Evolutionary conservation across 2,888 invertebrate species (phyloP).

Genomic region (Myathropa florea): DNA sequence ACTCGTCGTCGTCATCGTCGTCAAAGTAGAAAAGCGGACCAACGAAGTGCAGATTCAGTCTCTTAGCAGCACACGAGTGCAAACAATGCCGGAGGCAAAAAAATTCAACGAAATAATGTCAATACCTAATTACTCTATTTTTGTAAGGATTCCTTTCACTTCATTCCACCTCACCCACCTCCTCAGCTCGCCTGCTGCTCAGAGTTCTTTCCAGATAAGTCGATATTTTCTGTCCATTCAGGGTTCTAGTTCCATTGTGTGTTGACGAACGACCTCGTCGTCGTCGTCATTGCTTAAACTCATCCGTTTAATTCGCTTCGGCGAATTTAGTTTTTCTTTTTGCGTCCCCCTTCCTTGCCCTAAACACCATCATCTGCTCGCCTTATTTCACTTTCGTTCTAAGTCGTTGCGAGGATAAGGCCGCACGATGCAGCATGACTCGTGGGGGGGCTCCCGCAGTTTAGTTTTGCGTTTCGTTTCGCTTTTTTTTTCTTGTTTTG

Average conservation of each 20-base stretch:
- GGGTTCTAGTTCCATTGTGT: constrained; percentile 28
- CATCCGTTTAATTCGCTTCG: constrained; percentile 59
- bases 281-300: constrained; percentile 22
- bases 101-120: constrained; percentile 50
- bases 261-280: constrained; percentile 19
- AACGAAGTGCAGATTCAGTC: constrained; percentile 15
- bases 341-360: not conserved
- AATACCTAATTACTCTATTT: constrained; percentile 70
- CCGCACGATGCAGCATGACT: not conserved
- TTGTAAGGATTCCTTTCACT: constrained; percentile 63
- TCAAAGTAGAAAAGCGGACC: constrained; percentile 18
- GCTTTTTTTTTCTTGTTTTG: not conserved
- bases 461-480: not conserved
- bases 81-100: constrained; percentile 29
- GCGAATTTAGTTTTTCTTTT: constrained; percentile 20
- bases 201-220: constrained; percentile 28
- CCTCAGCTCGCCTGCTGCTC: not conserved
- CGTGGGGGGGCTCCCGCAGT: not conserved
- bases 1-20: too few relatives aligned
- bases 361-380: not conserved
- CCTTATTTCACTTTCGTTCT: constrained; percentile 40
- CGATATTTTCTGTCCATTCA: constrained; percentile 43
- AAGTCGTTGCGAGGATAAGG: constrained; percentile 9
- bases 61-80: constrained; percentile 20
- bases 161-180: not conserved